phyloP scores from a whole-genome alignment of 2,888 invertebrate species.

The Synergus gifuensis region DNA sequence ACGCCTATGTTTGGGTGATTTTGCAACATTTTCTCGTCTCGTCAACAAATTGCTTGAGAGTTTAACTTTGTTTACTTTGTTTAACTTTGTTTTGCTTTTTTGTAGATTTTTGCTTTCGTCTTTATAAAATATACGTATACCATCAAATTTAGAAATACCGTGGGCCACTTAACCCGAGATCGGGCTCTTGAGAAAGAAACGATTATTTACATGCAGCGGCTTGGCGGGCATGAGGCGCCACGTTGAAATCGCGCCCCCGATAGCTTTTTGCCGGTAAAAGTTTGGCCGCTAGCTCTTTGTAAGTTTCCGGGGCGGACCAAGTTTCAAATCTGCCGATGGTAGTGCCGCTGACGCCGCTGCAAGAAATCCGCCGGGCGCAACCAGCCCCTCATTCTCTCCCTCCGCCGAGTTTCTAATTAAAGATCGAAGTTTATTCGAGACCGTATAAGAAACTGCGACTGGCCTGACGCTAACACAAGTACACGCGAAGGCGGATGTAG shows the following conservation, averaged over 20 bases:
- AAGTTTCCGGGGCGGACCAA: conserved; percentile 66
- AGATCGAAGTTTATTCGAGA: conserved; percentile 70
- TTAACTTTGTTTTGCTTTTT: not conserved
- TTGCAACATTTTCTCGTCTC: not conserved
- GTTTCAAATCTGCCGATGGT: conserved; percentile 69
- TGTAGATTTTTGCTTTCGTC: not conserved
- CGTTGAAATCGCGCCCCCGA: conserved; percentile 64
- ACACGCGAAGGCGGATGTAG: not conserved
- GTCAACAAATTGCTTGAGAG: not conserved
- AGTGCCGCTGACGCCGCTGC: conserved; percentile 67
- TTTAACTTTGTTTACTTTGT: not conserved
- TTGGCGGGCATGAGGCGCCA: conserved; percentile 56
- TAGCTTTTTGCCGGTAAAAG: conserved; percentile 67
- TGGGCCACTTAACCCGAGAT: not conserved
- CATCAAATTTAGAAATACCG: not conserved
- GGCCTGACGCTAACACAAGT: not conserved
- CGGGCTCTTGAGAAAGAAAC: conserved; percentile 61
- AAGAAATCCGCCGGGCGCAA: conserved; percentile 62
- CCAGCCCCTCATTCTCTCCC: conserved; percentile 53
- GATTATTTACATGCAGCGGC: conserved; percentile 68
- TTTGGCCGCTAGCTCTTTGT: conserved; percentile 60
- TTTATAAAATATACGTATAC: not conserved
- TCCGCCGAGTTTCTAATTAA: conserved; percentile 73
- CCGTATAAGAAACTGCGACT: conserved; percentile 40
- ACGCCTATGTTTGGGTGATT: not conserved